phyloP scores from a whole-genome alignment of 2,113 vertebrate species.

The Climacteris rufus region DNA sequence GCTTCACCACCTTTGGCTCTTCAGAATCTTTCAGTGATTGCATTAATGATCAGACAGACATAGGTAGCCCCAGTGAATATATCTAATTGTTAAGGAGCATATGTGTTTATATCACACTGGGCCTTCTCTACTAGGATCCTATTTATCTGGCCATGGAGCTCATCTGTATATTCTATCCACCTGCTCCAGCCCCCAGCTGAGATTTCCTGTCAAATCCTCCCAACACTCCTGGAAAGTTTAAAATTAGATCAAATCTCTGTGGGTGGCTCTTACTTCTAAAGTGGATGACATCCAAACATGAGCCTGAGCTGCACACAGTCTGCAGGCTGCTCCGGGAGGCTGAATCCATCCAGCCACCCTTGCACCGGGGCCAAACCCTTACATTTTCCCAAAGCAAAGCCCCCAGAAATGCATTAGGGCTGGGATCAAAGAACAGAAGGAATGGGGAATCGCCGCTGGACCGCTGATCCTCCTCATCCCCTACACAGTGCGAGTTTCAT shows the following conservation, averaged over 20 bases:
- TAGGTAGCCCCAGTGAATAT: neutral
- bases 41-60: neutral
- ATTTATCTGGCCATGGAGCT: neutral
- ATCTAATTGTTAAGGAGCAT: neutral
- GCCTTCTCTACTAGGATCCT: neutral
- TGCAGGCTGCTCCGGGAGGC: neutral
- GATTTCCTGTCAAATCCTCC: neutral
- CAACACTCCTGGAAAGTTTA: neutral
- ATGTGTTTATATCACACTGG: neutral
- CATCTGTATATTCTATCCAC: neutral
- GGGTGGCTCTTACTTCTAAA: slow-evolving; percentile 7
- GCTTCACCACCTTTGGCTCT: neutral
- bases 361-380: neutral
- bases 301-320: neutral
- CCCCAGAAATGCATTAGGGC: neutral
- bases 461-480: neutral
- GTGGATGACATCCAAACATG: neutral
- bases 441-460: neutral
- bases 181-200: neutral
- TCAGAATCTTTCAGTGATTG: neutral
- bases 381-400: neutral
- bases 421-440: neutral
- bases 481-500: neutral
- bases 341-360: neutral
- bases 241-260: neutral